Conservation (phyloP, 2,797 vertebrate genomes). For the Atherinosoma microstoma region DNA sequence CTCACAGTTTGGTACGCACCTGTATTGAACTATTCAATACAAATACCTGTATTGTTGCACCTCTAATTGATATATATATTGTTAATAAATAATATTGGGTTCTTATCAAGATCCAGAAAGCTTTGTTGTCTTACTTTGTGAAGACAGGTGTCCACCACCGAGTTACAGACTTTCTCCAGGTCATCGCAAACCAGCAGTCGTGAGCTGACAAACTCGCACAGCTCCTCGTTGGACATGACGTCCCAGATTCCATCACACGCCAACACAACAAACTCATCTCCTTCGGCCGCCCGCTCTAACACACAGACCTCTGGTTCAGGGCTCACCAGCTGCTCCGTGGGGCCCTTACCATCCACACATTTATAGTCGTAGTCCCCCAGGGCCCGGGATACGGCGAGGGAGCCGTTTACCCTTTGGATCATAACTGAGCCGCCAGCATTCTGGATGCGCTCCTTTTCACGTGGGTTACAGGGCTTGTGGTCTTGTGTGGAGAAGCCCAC, state of each 20-base stretch:
- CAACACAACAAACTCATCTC: constrained; percentile 97
- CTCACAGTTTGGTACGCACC: no score
- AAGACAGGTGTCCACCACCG: constrained; percentile 99
- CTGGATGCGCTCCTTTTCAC: constrained; percentile 98
- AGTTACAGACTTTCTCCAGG: constrained; percentile 98
- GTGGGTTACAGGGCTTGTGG: constrained; percentile 99
- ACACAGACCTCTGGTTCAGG: constrained; percentile 99
- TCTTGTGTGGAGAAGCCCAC: constrained; percentile 99
- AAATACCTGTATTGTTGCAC: no score
- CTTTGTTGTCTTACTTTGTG: constrained; percentile 89
- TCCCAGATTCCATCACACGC: constrained; percentile 99
- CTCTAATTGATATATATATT: no score
- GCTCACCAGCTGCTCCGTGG: constrained; percentile 99
- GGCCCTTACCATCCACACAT: constrained; percentile 98
- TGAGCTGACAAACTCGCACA: constrained; percentile 97
- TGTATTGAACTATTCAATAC: no score
- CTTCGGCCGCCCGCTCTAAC: constrained; percentile 91
- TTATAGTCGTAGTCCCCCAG: constrained; percentile 99
- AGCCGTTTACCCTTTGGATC: constrained; percentile 99
- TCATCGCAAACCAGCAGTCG: constrained; percentile 96
- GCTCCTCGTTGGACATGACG: constrained; percentile 99
- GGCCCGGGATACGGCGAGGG: constrained; percentile 96
- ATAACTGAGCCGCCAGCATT: constrained; percentile 98
- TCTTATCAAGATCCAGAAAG: no score
- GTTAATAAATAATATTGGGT: no score